These are phyloP conservation scores for Dryadula phaetusa DNA, from an alignment of 2,888 invertebrate genomes.

Conservation along the genomic window DNA sequence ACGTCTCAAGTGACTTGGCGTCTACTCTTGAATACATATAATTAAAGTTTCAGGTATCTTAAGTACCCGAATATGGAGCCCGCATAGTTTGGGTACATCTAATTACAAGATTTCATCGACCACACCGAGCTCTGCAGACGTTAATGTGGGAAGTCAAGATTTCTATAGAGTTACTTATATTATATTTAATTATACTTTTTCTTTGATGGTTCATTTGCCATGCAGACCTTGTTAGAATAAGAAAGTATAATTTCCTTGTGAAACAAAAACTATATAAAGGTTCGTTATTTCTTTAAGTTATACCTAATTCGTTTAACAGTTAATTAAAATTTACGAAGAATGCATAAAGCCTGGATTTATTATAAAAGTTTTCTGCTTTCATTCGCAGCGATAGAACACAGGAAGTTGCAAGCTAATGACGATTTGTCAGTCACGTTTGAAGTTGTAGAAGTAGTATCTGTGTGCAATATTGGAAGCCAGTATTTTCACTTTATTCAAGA, in stretches of 20 bases:
- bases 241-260: not conserved
- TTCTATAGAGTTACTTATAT: slow-evolving; percentile 15
- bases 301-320: not conserved
- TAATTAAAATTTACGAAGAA: slow-evolving; percentile 3
- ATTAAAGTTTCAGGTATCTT: slow-evolving; percentile 62
- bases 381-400: slow-evolving; percentile 7
- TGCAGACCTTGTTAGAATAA: slow-evolving; percentile 12
- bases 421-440: slow-evolving; percentile 35
- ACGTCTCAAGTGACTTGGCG: slow-evolving; percentile 76
- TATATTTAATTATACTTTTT: slow-evolving; percentile 22
- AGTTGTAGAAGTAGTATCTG: slow-evolving; percentile 34
- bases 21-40: slow-evolving; percentile 60
- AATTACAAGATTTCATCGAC: slow-evolving; percentile 28
- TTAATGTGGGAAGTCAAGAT: slow-evolving; percentile 17
- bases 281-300: slow-evolving; percentile 3
- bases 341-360: not conserved
- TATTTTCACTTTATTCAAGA: slow-evolving; percentile 35
- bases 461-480: slow-evolving; percentile 27
- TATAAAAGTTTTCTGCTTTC: slow-evolving; percentile 1
- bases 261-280: not conserved
- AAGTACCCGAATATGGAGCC: slow-evolving; percentile 43
- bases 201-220: slow-evolving; percentile 17
- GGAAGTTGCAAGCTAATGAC: slow-evolving; percentile 20
- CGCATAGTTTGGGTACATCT: slow-evolving; percentile 30
- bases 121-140: slow-evolving; percentile 9